Conservation (phyloP, 2,888 invertebrate genomes). For the Sipha maydis region DNA sequence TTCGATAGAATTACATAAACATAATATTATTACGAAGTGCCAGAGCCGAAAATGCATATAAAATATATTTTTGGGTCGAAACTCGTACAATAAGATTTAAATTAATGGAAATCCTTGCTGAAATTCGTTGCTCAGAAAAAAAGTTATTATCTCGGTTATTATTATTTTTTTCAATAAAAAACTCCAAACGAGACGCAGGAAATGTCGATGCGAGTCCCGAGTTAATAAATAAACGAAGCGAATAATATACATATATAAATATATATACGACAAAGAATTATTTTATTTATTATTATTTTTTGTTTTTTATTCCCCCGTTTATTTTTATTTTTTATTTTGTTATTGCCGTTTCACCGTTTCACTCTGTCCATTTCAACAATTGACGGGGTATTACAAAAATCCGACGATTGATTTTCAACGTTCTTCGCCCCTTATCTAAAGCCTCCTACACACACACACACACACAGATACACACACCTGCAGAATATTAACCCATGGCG, state of each 20-base stretch:
- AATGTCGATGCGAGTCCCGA: neutral
- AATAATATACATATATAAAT: neutral
- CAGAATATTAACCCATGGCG: neutral
- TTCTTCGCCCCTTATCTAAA: neutral
- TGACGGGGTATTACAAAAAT: constrained; percentile 15
- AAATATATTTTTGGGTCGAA: neutral
- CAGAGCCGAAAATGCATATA: neutral
- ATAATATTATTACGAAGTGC: neutral
- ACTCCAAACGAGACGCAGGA: neutral
- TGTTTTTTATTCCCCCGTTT: neutral
- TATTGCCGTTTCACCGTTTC: neutral
- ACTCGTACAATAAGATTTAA: neutral
- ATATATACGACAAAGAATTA: neutral
- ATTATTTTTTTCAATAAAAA: neutral
- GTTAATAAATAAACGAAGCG: neutral
- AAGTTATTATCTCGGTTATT: neutral
- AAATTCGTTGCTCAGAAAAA: neutral
- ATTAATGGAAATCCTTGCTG: neutral
- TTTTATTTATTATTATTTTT: constrained; percentile 8
- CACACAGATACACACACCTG: neutral
- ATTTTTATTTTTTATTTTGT: neutral
- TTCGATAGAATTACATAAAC: neutral
- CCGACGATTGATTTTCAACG: constrained; percentile 58
- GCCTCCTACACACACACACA: neutral
- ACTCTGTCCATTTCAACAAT: constrained; percentile 25